Evolutionary conservation across 2,797 vertebrate genomes (phyloP), one percentile per base, ranked within the genome.

Genomic region (Poecilia picta): DNA sequence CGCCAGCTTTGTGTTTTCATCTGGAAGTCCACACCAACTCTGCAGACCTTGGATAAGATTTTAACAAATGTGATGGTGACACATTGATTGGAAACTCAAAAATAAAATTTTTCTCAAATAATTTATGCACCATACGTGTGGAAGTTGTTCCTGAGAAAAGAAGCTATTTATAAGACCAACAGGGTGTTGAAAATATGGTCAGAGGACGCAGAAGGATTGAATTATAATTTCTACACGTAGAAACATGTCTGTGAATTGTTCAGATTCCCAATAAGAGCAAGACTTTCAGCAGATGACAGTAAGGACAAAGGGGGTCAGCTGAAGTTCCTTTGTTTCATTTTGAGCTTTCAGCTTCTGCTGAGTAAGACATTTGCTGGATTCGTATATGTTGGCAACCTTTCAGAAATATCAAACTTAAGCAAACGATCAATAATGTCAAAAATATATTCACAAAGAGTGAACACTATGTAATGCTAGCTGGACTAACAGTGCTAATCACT

Each of bases 1-100:
- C 46, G 47, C 73, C 31, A 72, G 81, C 75, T 85, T 57, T 83
- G 76, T 79, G 72, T 74, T 78, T 77, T 74, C 73, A 68, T 75
- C 72, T 77, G 76, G 73, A 81, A 86, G 82, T 75, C 86, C 62
- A 76, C 43, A 68, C 12, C 31, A 78, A 55, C 49, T 75, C 51
- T 74, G 74, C 74, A 79, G 39, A 75, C 53, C 8, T 49, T 25
- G 76, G 10, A 31, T 59, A 41, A 76, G 25, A 76, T n/a, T 18
- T 74, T 47, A 79, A 74, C 76, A 79, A 73, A 78, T 23, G 73
- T 23, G 59, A 11, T 8, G 43, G 7, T 36, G 7, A 36, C 6
- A 59, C 31, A 18, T 8, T 66, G 18, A 36, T 39, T 39, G 33
- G 33, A 39, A 66, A 66, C 62, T 39, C 62, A 23, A 41, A 41